These are phyloP conservation scores for Drosophila ogumai DNA, from an alignment of 1,140 invertebrate species.

Conservation along the genomic window DNA sequence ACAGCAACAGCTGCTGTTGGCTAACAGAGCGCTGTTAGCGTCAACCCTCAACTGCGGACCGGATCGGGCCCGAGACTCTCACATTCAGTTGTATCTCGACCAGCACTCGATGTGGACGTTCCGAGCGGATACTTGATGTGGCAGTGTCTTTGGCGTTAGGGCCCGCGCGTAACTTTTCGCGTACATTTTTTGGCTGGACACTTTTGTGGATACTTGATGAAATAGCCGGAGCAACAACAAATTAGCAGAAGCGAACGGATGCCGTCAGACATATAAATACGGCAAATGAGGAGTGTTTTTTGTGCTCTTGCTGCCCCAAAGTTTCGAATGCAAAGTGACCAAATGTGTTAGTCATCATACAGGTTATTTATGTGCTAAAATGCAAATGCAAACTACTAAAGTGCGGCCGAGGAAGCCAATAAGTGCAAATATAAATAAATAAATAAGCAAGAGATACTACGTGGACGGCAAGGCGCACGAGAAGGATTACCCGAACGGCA, in stretches of 20 bases:
- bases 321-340: constrained; percentile 53
- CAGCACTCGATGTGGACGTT: constrained; percentile 42
- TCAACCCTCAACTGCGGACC: constrained; percentile 2
- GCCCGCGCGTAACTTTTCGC: constrained; percentile 59
- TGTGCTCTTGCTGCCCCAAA: constrained; percentile 29
- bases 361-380: constrained; percentile 49
- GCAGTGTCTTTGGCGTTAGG: constrained; percentile 33
- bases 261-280: constrained; percentile 59
- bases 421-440: constrained; percentile 68
- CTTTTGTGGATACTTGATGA: constrained; percentile 29
- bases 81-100: constrained; percentile 46
- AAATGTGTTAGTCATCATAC: constrained; percentile 66
- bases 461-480: constrained; percentile 23
- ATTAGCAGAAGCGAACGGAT: constrained; percentile 32
- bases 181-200: constrained; percentile 36
- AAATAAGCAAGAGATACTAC: constrained; percentile 52
- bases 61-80: constrained; percentile 14
- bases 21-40: constrained; percentile 29
- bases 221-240: constrained; percentile 41
- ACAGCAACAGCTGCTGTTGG: constrained; percentile 27
- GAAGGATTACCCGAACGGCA: constrained; percentile 63
- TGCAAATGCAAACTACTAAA: constrained; percentile 60
- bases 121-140: constrained; percentile 21
- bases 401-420: constrained; percentile 69
- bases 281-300: constrained; percentile 15